Conservation (phyloP, 30 jellyfish, hydroid and myxozoan species). For the Chrysaora quinquecirrha region DNA sequence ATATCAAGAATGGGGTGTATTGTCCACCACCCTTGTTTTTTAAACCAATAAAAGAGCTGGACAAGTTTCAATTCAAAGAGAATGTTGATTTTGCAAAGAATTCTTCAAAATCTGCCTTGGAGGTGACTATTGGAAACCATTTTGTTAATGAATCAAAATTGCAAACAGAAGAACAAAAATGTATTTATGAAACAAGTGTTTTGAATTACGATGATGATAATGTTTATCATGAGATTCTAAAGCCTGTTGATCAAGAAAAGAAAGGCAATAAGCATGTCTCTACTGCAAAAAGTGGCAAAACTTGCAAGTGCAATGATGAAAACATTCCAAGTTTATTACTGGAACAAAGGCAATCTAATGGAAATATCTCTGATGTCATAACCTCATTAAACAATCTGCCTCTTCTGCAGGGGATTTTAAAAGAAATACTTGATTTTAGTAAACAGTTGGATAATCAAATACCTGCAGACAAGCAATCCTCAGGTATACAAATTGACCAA, state of each 20-base stretch:
- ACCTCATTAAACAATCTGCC: conserved; percentile 42
- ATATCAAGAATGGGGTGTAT: conserved; percentile 6
- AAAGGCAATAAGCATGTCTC: background rate
- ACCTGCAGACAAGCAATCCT: background rate
- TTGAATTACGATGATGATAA: background rate
- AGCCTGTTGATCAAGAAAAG: background rate
- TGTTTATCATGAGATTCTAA: background rate
- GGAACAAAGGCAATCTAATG: background rate
- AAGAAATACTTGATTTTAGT: conserved; percentile 40
- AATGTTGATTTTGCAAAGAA: background rate
- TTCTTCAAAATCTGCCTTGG: background rate
- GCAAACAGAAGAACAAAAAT: background rate
- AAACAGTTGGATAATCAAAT: background rate
- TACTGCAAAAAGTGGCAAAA: no score
- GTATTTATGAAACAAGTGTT: background rate
- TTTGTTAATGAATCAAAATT: background rate
- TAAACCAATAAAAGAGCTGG: background rate
- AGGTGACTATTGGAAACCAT: background rate
- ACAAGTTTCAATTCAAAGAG: background rate
- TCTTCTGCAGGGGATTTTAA: conserved; percentile 48
- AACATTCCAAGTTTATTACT: background rate
- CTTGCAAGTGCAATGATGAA: background rate
- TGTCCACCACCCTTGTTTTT: conserved; percentile 62
- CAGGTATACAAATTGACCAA: background rate
- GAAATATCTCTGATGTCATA: conserved; percentile 4